Conservation (phyloP, 2,888 invertebrate species). For the Chrysina gloriosa region DNA sequence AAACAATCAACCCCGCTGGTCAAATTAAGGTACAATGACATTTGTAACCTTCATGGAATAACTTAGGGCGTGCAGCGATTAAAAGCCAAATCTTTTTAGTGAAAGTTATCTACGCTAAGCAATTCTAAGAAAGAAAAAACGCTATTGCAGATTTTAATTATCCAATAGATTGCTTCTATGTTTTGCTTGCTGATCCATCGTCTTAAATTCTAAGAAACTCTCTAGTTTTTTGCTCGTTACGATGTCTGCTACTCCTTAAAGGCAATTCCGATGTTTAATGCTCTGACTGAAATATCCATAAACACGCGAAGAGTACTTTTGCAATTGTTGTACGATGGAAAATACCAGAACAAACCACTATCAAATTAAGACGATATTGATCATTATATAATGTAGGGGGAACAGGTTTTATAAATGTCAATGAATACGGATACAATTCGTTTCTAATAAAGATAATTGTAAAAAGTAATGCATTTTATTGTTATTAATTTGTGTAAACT, state of each 20-base stretch:
- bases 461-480: too few relatives aligned
- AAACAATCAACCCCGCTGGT: too few relatives aligned
- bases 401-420: too few relatives aligned
- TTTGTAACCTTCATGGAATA: neutral
- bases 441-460: too few relatives aligned
- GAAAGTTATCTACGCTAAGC: neutral
- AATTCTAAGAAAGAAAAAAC: neutral
- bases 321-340: too few relatives aligned
- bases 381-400: too few relatives aligned
- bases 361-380: too few relatives aligned
- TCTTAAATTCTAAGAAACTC: slow-evolving; percentile 1
- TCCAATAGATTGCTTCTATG: neutral
- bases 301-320: too few relatives aligned
- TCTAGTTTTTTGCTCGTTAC: slow-evolving; percentile 1
- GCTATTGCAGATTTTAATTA: neutral
- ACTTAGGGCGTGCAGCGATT: neutral
- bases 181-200: neutral
- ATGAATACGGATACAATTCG: too few relatives aligned
- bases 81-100: neutral
- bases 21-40: neutral
- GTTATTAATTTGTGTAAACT: too few relatives aligned
- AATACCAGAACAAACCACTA: too few relatives aligned
- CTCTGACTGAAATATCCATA: too few relatives aligned
- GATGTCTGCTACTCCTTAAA: neutral
- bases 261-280: neutral